Base-by-base conservation (phyloP, 1,140 invertebrate species). In the Bombus vancouverensis region DNA sequence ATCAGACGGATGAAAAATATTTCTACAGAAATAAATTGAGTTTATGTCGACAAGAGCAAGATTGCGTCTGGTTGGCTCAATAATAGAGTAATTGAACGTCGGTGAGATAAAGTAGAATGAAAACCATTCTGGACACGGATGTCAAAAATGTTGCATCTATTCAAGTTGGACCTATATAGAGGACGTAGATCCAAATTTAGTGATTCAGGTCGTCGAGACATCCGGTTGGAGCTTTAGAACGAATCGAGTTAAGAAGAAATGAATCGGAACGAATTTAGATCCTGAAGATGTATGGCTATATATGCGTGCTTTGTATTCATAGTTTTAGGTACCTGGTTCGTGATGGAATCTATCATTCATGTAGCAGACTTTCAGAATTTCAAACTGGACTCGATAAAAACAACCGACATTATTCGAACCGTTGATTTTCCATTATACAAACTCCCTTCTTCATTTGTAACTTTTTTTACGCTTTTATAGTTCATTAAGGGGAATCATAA, bases 181-280 rank as follows among this genome's bases (percentile, higher is more conserved):
- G 59, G 42, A 72, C 71, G 57, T 59, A 57, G 57, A 44, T 22
- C 9, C 18, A 44, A 68, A 13, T 18, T 53, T 12, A 42, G 34
- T 65, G 59, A 66, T 15, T 83, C 44, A 47, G 42, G 28, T 39
- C 72, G 42, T 66, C 32, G 32, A 37, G 74, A 76, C 57, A n/a
- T 34, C 47, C 72, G 42, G 10, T 34, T 8, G 15, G 1, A 8
- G 47, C 18, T 53, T 28, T 42, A 42, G 65, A 78, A 71, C 75
- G 47, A 84, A 78, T 84, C 66, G 66, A 32, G n/a, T 44, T 25
- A 37, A 57, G n/a, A 74, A 62, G 47, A 84, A 70, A 84, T 66
- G 68, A 78, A 62, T 57, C 74, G 74, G 47, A 76, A 76, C 74
- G 57, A 76, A 76, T 76, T 76, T 76, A 57, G 34, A 76, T 57